Evolutionary conservation across 2,113 vertebrate genomes (phyloP).

Genomic region (Origma solitaria): DNA sequence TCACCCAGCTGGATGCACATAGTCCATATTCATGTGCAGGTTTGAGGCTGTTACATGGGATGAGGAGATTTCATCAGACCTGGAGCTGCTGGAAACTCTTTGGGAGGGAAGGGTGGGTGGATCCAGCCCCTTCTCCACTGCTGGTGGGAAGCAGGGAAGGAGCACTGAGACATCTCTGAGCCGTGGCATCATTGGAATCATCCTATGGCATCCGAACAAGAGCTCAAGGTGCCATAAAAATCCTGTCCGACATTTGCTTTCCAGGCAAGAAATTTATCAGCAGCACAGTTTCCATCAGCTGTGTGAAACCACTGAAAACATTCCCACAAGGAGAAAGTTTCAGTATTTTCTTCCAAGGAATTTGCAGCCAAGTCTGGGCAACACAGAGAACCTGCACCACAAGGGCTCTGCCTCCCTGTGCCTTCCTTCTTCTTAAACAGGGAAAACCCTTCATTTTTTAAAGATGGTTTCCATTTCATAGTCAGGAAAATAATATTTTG

Average conservation of each 20-base stretch:
- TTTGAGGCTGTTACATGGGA: neutral
- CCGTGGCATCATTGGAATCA: neutral
- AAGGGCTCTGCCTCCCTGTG: neutral
- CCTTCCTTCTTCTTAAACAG: neutral
- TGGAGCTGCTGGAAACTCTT: neutral
- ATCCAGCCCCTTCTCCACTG: neutral
- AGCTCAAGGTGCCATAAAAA: neutral
- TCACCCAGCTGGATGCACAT: neutral
- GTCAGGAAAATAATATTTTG: neutral
- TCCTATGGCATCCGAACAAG: accelerated
- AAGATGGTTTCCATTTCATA: neutral
- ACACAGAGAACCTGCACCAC: neutral
- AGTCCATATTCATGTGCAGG: neutral
- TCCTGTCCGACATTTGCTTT: neutral
- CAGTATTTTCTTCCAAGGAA: neutral
- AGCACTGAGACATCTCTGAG: neutral
- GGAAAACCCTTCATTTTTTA: neutral
- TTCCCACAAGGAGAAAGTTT: neutral
- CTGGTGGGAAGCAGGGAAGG: neutral
- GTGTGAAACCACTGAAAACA: neutral
- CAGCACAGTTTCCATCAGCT: neutral
- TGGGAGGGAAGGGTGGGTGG: neutral
- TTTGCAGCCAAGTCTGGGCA: neutral
- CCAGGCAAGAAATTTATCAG: neutral
- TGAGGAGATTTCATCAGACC: neutral